Conservation (phyloP, 2,888 invertebrate species). For the Ferdinandea cuprea region DNA sequence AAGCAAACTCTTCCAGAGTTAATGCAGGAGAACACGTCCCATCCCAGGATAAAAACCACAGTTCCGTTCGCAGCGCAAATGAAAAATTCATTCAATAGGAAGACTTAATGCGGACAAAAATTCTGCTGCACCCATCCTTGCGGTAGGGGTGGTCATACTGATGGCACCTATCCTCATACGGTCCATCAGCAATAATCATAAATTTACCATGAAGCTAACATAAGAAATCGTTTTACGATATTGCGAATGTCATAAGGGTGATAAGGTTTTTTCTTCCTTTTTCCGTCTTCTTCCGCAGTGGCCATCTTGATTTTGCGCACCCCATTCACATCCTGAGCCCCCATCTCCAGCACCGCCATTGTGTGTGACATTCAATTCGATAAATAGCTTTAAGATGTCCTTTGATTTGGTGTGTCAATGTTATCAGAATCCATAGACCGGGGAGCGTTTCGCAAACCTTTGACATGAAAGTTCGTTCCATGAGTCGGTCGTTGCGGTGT, state of each 20-base stretch:
- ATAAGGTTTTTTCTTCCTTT: conserved; percentile 36
- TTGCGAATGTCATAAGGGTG: conserved; percentile 52
- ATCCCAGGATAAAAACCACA: conserved; percentile 19
- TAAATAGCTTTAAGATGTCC: conserved; percentile 69
- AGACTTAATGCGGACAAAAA: neutral
- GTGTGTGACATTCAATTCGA: conserved; percentile 46
- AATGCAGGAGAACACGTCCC: conserved; percentile 40
- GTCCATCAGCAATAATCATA: conserved; percentile 67
- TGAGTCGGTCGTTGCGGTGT: neutral
- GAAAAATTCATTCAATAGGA: neutral
- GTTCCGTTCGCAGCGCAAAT: neutral
- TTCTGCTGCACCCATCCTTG: neutral
- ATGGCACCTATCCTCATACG: neutral
- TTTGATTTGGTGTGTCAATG: conserved; percentile 73
- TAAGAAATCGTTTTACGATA: conserved; percentile 73
- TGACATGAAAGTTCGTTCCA: conserved; percentile 46
- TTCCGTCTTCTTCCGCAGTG: conserved; percentile 1
- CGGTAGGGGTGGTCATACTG: too few relatives aligned
- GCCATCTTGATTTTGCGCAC: conserved; percentile 51
- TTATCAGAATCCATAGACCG: conserved; percentile 45
- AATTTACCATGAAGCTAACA: conserved; percentile 69
- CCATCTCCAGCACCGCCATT: too few relatives aligned
- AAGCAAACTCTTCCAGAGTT: conserved; percentile 37
- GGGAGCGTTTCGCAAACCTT: conserved; percentile 50
- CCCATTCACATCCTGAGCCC: too few relatives aligned